A percentile compares a stretch with the other conserved stretches of the same genome.
Conservation (phyloP, 2,888 invertebrate species). For the Leucozona laternaria region DNA sequence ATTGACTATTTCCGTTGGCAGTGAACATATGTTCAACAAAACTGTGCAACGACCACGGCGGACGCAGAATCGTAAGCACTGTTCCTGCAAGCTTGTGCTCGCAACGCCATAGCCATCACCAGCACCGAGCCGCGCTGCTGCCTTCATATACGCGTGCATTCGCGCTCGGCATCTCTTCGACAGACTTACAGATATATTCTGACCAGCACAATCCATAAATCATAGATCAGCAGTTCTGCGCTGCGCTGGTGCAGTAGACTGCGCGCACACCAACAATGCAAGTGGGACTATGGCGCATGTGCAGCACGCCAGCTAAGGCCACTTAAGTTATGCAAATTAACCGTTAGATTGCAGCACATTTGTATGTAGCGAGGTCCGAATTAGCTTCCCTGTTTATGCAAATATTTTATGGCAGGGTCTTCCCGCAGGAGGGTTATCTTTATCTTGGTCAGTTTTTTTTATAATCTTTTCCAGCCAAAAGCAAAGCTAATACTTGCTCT, state of each 20-base stretch:
- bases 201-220: conserved; percentile 66
- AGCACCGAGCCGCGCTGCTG: background rate
- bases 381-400: conserved; percentile 75
- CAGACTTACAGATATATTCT: conserved; percentile 65
- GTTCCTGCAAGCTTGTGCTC: conserved; percentile 35
- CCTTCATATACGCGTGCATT: conserved; percentile 47
- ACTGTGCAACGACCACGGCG: conserved; percentile 64
- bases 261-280: conserved; percentile 56
- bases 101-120: conserved; percentile 17
- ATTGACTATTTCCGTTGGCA: conserved; percentile 74
- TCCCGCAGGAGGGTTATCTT: conserved; percentile 63
- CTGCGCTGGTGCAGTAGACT: conserved; percentile 18
- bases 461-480: conserved; percentile 47
- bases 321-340: conserved; percentile 73
- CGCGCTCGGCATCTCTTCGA: conserved; percentile 63
- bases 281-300: conserved; percentile 53
- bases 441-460: conserved; percentile 57
- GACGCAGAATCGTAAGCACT: conserved; percentile 41
- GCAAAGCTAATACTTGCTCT: background rate
- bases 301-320: conserved; percentile 70
- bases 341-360: conserved; percentile 75
- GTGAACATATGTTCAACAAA: conserved; percentile 75
- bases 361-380: conserved; percentile 68
- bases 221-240: conserved; percentile 64
- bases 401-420: conserved; percentile 69